Evolutionary conservation across 2,113 vertebrate genomes (phyloP), one percentile per base, ranked within the genome.

Genomic region (Genyomyrus donnyi): DNA sequence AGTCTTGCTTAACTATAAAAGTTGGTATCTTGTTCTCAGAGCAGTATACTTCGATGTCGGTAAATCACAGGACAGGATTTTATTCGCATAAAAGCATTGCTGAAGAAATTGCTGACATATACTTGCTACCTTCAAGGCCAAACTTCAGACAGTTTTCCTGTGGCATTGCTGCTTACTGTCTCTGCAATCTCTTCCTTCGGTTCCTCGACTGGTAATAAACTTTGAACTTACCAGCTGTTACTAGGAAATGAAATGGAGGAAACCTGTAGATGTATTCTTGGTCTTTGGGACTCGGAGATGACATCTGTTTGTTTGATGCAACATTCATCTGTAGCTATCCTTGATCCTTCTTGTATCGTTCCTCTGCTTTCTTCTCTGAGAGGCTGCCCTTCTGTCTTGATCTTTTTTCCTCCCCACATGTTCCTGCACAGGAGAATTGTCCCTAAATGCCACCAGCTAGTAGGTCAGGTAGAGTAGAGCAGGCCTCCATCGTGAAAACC

Each of bases 341-440:
- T 87, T 53, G 48, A 24, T 15, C 49, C 24, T 52, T 3, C n/a
- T 35, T 31, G 46, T 27, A 17, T 87, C 85, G 1, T 52, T 53
- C 49, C 49, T n/a, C 27, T 24, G 8, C 42, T 85, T 48, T 85
- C 39, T 85, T 46, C 45, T 66, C 45, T 48, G 21, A 49, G 83
- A 48, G 83, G 9, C 35, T 39, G 4, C 31, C 70, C 35, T 45
- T 46, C 46, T 46, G 15, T n/a, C 83, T 48, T 27, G 15, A 1
- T n/a, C 45, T 93, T 90, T 91, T 92, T 91, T 85, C 0, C 0
- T 85, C 52, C 31, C 89, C 85, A 85, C 49, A 88, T 56, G 85
- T 92, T 91, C 87, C 91, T 90, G 70, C 90, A 24, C 92, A 87
- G 93, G 92, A 95, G 94, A 95, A 93, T 62, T 91, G 91, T 90